phyloP scores from a whole-genome alignment of 2,797 vertebrate species.

The Onychomys leucogaster region DNA sequence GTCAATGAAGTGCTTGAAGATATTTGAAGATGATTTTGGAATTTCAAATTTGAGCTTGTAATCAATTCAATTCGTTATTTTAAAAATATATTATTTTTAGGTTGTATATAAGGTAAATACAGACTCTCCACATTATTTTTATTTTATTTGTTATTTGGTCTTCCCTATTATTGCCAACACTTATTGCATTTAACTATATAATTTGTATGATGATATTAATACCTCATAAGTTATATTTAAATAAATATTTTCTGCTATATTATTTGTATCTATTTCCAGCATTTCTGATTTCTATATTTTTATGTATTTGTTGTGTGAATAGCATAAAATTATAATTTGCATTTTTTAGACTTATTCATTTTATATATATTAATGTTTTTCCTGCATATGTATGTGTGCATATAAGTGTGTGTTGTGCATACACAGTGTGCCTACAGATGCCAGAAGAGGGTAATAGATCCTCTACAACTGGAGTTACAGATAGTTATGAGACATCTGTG shows the following conservation, averaged over 20 bases:
- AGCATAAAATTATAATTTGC: conserved; percentile 13
- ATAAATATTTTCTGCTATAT: not conserved
- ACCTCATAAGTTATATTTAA: not conserved
- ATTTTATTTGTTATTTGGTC: conserved; percentile 23
- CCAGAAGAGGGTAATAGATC: not conserved
- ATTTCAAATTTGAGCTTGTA: conserved; percentile 2
- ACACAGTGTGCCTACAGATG: not conserved
- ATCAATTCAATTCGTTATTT: not conserved
- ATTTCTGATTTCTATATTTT: not conserved
- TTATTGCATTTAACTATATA: not conserved
- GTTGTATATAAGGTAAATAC: not conserved
- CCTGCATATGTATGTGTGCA: not conserved
- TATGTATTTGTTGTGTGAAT: conserved; percentile 19
- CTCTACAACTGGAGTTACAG: too few species aligned
- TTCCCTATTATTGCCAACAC: not conserved
- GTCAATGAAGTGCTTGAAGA: not conserved
- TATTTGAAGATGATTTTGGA: conserved; percentile 1
- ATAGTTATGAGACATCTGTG: not conserved
- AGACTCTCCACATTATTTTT: conserved; percentile 10
- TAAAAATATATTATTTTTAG: not conserved
- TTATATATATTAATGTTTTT: not conserved
- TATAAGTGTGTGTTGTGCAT: not conserved
- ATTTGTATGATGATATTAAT: conserved; percentile 1
- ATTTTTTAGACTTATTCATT: not conserved
- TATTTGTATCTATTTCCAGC: conserved; percentile 8